Evolutionary conservation across 2,113 vertebrate species (phyloP), one percentile per base, ranked within the genome.

Genomic region (Phaetusa simplex): DNA sequence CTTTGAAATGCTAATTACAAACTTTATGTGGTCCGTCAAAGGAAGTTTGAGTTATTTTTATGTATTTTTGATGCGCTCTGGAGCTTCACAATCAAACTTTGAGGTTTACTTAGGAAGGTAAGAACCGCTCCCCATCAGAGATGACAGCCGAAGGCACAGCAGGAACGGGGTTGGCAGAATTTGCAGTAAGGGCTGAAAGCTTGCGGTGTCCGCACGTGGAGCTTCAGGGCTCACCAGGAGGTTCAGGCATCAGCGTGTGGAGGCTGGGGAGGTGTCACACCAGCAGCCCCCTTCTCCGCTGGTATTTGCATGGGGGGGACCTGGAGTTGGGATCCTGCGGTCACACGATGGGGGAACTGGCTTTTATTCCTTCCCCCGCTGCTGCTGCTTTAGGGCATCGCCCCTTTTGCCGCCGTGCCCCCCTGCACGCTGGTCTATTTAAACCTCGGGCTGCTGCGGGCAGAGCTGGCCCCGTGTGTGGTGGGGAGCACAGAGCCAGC

Each of bases 1-100:
- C 95, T 97, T 97, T 96, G 96, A 97, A 97, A 96, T 96, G 94
- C 82, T 91, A 96, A 97, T 96, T 70, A 45, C 55, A 83, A 93
- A 95, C 93, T 94, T 97, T 30, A 45, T 19, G 84, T 82, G 89
- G 82, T 71, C 93, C 0, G 38, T 95, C 95, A 96, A 95, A 95
- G 67, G 74, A n/a, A 77, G 82, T 59, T 56, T 79, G 93, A 93
- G 66, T 79, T 94, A 95, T 96, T 97, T 90, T 97, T 93, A 95
- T 95, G 94, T 94, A 94, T 96, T 96, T 97, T 96, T 97, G 66
- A 95, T 95, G 89, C 0, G 18, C 59, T 96, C 55, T 73, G 79
- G 89, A 96, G 87, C 87, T 52, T 77, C 74, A 49, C 43, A 40
- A 24, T 83, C 40, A 85, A 85, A 93, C 84, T 82, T 87, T 56